Conservation (phyloP, 2,888 invertebrate species). For the Pemphredon lugubris region DNA sequence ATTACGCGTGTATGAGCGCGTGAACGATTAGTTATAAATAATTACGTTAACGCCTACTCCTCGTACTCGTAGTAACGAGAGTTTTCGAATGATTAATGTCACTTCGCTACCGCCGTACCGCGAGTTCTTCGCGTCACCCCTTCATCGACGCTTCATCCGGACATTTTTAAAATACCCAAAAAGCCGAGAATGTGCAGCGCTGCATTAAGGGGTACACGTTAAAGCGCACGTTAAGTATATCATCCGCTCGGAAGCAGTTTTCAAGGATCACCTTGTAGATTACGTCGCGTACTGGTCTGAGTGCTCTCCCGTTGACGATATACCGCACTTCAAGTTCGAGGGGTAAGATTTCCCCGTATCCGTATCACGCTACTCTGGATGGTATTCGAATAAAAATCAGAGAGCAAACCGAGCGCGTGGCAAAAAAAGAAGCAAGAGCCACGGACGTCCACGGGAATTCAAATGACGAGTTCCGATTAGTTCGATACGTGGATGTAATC, state of each 20-base stretch:
- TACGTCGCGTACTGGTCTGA: neutral
- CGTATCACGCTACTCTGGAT: neutral
- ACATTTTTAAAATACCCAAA: neutral
- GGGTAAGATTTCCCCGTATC: neutral
- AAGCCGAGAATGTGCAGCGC: neutral
- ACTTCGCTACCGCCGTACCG: too few relatives aligned
- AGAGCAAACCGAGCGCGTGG: neutral
- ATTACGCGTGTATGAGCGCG: too few relatives aligned
- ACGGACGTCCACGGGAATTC: too few relatives aligned
- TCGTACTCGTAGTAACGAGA: too few relatives aligned
- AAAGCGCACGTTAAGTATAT: neutral
- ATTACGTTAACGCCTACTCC: too few relatives aligned
- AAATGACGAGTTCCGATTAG: too few relatives aligned
- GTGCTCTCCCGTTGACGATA: constrained; percentile 3
- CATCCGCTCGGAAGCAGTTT: constrained; percentile 1
- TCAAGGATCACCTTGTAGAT: constrained; percentile 9
- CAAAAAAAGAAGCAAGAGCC: neutral
- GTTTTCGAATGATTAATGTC: too few relatives aligned
- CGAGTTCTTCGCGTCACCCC: too few relatives aligned
- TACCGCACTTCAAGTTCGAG: constrained; percentile 8
- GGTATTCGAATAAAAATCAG: constrained; percentile 2
- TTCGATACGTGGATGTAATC: too few relatives aligned
- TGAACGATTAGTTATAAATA: too few relatives aligned
- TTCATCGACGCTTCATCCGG: too few relatives aligned
- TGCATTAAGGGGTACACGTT: too few relatives aligned